These are phyloP conservation scores for Galaxea fascicularis DNA, from an alignment of 92 coral and sea anemone genomes.

Conservation along the genomic window DNA sequence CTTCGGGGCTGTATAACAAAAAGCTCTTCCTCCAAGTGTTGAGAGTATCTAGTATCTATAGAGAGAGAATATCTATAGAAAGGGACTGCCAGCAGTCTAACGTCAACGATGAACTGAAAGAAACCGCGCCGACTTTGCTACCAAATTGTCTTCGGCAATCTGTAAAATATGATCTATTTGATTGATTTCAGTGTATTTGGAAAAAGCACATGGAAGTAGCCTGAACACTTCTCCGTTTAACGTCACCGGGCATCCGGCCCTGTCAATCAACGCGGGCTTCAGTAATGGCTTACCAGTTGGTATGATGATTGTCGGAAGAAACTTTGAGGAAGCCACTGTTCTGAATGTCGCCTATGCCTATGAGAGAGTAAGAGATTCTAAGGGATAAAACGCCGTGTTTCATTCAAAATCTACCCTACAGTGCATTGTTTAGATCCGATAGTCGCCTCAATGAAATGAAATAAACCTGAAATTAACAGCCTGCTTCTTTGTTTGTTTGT, in stretches of 20 bases:
- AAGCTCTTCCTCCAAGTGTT: too few relatives aligned
- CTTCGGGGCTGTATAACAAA: too few relatives aligned
- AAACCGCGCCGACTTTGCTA: too few relatives aligned
- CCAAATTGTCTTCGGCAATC: background rate
- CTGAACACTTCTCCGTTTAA: slow-evolving; percentile 67
- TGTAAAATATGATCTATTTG: background rate
- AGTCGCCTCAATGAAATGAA: too few relatives aligned
- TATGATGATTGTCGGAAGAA: slow-evolving; percentile 91
- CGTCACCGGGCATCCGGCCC: slow-evolving; percentile 86
- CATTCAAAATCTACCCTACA: too few relatives aligned
- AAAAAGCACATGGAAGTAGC: background rate
- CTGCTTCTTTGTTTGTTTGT: background rate
- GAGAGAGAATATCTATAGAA: too few relatives aligned
- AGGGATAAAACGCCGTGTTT: background rate
- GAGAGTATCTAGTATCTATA: too few relatives aligned
- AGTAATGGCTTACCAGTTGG: slow-evolving; percentile 90
- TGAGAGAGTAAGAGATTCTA: slow-evolving; percentile 34
- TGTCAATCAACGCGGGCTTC: slow-evolving; percentile 89
- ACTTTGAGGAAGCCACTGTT: slow-evolving; percentile 86
- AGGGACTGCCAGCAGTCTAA: too few relatives aligned
- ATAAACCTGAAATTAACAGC: too few relatives aligned
- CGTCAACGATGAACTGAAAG: too few relatives aligned
- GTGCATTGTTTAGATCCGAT: too few relatives aligned
- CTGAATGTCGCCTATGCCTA: slow-evolving; percentile 83
- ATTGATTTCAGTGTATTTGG: slow-evolving; percentile 15